Percentiles rank a stretch among this genome's conserved stretches.
phyloP scores from a whole-genome alignment of 2,113 vertebrate species.

The Bujurquina vittata region DNA sequence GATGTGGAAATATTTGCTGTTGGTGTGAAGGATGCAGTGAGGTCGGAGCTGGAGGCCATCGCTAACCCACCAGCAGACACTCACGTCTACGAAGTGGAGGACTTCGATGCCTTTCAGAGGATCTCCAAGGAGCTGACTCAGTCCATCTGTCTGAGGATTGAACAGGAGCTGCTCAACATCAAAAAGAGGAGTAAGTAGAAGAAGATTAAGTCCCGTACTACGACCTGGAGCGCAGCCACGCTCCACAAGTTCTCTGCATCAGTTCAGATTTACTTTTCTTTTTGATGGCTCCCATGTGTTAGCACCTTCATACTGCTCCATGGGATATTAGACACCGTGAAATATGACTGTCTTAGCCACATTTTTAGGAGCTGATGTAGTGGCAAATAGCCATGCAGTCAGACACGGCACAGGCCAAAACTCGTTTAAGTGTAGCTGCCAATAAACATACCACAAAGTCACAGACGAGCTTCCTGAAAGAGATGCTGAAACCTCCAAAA shows the following conservation, averaged over 20 bases:
- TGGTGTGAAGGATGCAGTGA: constrained; percentile 96
- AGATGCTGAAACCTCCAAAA: constrained; percentile 6
- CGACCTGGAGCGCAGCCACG: constrained; percentile 1
- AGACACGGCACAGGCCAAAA: neutral
- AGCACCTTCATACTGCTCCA: neutral
- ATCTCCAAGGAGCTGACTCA: constrained; percentile 98
- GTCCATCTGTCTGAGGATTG: constrained; percentile 96
- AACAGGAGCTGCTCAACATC: constrained; percentile 94
- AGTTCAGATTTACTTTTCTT: neutral
- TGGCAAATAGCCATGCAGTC: neutral
- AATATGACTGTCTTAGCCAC: neutral
- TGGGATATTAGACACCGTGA: neutral
- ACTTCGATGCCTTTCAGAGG: constrained; percentile 98
- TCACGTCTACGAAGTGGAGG: constrained; percentile 97
- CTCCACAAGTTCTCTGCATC: neutral
- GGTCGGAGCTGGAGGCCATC: constrained; percentile 94
- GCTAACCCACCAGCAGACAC: constrained; percentile 90
- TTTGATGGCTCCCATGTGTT: constrained; percentile 8
- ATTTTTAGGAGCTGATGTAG: neutral
- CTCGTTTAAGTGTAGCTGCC: neutral
- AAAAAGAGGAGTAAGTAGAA: constrained; percentile 90
- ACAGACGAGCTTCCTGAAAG: constrained; percentile 3
- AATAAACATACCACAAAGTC: constrained; percentile 17
- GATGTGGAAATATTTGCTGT: constrained; percentile 99
- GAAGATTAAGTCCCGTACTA: neutral